These are phyloP conservation scores for Dynastes hyllus DNA, from an alignment of 2,888 invertebrate species.

Conservation along the genomic window DNA sequence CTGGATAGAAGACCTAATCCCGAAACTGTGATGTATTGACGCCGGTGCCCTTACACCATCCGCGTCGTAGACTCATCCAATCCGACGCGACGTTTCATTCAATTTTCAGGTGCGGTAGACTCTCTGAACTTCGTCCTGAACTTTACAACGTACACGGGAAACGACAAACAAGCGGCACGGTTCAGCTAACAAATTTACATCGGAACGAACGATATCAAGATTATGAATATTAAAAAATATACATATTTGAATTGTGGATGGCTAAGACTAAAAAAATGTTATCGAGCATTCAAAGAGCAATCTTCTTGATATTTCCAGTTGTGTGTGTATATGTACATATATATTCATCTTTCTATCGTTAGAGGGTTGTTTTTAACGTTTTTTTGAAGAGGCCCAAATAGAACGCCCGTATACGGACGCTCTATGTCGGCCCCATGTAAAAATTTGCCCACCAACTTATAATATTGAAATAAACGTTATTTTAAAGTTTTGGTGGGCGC, in stretches of 20 bases:
- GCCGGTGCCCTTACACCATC: constrained; percentile 55
- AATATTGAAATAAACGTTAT: no score
- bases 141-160: constrained; percentile 30
- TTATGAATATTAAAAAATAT: constrained; percentile 27
- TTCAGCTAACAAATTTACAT: constrained; percentile 34
- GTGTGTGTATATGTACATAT: no score
- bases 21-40: constrained; percentile 69
- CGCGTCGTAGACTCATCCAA: constrained; percentile 50
- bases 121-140: constrained; percentile 58
- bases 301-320: no score
- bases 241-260: background rate
- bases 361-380: no score
- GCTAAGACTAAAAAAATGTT: background rate
- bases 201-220: constrained; percentile 5
- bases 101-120: constrained; percentile 62
- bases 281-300: no score
- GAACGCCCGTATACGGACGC: no score
- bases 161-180: constrained; percentile 4
- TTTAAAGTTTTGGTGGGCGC: no score
- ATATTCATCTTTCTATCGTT: no score
- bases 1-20: constrained; percentile 68
- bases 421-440: no score
- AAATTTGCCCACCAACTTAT: no score
- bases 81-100: constrained; percentile 60
- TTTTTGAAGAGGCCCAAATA: no score